phyloP scores from a whole-genome alignment of 2,888 invertebrate species.

The Athalia circularis region DNA sequence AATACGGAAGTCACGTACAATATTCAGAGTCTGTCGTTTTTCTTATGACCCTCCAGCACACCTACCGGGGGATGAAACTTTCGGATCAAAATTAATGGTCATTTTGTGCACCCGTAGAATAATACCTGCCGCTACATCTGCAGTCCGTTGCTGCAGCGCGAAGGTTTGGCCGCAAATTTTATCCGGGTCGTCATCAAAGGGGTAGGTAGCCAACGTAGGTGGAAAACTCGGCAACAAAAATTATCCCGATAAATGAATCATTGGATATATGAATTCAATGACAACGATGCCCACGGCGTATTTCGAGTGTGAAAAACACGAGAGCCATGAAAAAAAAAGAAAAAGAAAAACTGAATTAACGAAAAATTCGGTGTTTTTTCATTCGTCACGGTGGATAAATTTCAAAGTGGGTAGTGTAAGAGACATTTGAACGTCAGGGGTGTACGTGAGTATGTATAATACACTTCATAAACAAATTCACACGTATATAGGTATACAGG shows the following conservation, averaged over 20 bases:
- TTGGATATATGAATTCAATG: no score
- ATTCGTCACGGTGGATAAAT: neutral
- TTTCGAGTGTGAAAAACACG: no score
- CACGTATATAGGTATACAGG: neutral
- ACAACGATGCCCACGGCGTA: no score
- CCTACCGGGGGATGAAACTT: slow-evolving; percentile 32
- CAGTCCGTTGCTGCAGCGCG: slow-evolving; percentile 4
- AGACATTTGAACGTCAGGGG: no score
- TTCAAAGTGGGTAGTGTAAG: neutral
- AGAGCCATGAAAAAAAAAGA: no score
- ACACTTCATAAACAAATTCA: neutral
- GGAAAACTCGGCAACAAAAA: no score
- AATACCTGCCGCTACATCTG: neutral
- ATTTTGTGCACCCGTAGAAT: slow-evolving; percentile 3
- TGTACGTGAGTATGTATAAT: neutral
- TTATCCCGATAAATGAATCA: no score
- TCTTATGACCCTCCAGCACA: neutral
- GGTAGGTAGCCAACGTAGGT: no score
- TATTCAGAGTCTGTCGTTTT: slow-evolving; percentile 9
- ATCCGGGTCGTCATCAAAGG: no score
- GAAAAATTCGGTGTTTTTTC: neutral
- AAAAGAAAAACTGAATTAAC: no score
- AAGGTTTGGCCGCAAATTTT: neutral
- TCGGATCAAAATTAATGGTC: slow-evolving; percentile 32
- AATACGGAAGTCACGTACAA: neutral